Evolutionary conservation across 2,113 vertebrate genomes (phyloP).

Genomic region (Neolamprologus cancellatus): DNA sequence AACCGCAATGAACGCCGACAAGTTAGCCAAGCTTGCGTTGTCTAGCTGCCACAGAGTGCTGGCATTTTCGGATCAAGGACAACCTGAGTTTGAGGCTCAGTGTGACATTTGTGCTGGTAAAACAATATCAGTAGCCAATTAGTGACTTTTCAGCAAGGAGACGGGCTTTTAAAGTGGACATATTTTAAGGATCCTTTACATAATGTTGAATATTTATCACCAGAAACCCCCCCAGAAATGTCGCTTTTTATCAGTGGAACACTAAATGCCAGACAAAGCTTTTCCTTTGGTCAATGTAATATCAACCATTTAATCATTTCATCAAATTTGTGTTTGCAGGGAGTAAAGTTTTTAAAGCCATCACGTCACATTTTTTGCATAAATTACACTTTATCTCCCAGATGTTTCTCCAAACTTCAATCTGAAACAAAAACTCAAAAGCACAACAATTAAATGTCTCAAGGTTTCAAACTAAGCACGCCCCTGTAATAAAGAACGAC

Average conservation of each 20-base stretch:
- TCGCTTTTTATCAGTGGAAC: not conserved
- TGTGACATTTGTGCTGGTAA: not conserved
- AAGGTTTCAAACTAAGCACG: not conserved
- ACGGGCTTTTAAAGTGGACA: not conserved
- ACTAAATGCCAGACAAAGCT: not conserved
- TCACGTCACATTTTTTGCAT: fast-evolving
- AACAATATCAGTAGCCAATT: not conserved
- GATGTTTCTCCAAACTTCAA: not conserved
- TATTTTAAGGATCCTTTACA: not conserved
- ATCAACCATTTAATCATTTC: not conserved
- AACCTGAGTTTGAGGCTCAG: not conserved
- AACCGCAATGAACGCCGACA: not conserved
- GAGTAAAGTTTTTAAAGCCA: not conserved
- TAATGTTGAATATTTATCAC: not conserved
- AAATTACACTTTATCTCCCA: not conserved
- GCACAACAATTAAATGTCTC: not conserved
- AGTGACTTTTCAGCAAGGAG: not conserved
- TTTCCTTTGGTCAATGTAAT: not conserved
- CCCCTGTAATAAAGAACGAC: not conserved
- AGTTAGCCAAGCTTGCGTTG: not conserved
- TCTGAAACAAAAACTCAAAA: not conserved
- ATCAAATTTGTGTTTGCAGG: not conserved
- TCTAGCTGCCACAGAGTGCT: not conserved
- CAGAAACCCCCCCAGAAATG: fast-evolving
- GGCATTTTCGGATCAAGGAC: not conserved